phyloP scores from a whole-genome alignment of 23 tunicate species.

The Phallusia fumigata region DNA sequence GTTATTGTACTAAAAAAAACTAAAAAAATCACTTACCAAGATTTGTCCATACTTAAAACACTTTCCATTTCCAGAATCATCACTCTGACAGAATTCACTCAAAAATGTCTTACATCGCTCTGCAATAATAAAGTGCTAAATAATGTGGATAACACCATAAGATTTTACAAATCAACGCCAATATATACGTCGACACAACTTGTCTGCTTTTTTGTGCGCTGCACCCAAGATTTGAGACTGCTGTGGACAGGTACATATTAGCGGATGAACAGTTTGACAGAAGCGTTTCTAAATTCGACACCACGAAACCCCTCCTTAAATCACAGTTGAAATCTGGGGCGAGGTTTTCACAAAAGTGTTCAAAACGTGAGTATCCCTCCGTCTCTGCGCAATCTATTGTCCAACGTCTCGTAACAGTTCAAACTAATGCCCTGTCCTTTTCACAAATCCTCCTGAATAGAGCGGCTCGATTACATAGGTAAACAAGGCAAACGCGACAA shows the following conservation, averaged over 20 bases:
- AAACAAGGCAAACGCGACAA: not conserved
- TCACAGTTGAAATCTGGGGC: not conserved
- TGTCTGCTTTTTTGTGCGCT: too few species aligned
- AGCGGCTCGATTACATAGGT: slow-evolving; percentile 13
- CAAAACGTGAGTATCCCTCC: not conserved
- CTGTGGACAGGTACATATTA: too few species aligned
- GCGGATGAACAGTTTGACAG: too few species aligned
- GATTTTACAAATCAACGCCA: not conserved
- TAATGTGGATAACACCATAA: not conserved
- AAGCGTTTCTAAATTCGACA: too few species aligned
- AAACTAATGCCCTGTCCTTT: slow-evolving; percentile 10
- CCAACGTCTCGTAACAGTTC: slow-evolving; percentile 16
- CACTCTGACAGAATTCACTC: slow-evolving; percentile 67
- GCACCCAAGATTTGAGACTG: too few species aligned
- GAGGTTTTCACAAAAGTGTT: not conserved
- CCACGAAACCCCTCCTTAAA: not conserved
- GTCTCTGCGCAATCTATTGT: slow-evolving; percentile 1
- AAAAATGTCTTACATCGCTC: slow-evolving; percentile 65
- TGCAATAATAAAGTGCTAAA: slow-evolving; percentile 1
- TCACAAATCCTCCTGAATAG: slow-evolving; percentile 9
- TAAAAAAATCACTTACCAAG: slow-evolving; percentile 69
- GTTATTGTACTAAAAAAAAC: too few species aligned
- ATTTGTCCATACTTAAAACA: slow-evolving; percentile 79
- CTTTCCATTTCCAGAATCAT: slow-evolving; percentile 47
- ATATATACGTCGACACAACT: too few species aligned